These are phyloP conservation scores for Poecilia picta DNA, from an alignment of 2,797 vertebrate genomes.

Conservation along the genomic window DNA sequence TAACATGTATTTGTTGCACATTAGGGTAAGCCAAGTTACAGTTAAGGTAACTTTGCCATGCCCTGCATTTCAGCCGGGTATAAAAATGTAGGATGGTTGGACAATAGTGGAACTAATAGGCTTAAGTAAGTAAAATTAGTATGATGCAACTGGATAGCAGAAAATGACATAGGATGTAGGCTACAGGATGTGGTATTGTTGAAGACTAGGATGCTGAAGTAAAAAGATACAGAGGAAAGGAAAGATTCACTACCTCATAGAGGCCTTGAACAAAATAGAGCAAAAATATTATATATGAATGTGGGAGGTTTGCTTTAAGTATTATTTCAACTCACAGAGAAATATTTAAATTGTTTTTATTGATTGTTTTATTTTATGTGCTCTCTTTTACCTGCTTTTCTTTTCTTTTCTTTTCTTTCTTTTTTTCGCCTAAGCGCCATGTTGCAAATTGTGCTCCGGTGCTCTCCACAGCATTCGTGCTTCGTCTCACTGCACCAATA, in stretches of 20 bases:
- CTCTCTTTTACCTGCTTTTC: background rate
- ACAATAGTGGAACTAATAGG: background rate
- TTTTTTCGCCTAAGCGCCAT: background rate
- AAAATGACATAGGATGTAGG: background rate
- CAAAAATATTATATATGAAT: background rate
- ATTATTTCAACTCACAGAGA: background rate
- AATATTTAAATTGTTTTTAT: background rate
- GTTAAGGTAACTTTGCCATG: background rate
- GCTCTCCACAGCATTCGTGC: conserved; percentile 17
- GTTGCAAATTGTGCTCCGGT: conserved; percentile 2
- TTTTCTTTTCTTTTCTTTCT: background rate
- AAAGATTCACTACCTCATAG: background rate
- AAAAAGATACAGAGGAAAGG: background rate
- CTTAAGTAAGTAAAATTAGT: background rate
- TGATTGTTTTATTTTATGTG: background rate
- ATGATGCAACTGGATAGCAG: background rate
- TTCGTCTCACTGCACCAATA: conserved; percentile 54
- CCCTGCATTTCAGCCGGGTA: too few species aligned
- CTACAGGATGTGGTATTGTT: background rate
- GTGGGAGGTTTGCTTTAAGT: background rate
- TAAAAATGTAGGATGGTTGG: background rate
- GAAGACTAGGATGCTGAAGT: background rate
- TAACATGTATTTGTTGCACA: background rate
- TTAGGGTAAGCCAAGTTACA: background rate
- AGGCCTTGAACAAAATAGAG: background rate